These are phyloP conservation scores for Palloptera scutellata DNA, from an alignment of 2,888 invertebrate species.

Conservation along the genomic window DNA sequence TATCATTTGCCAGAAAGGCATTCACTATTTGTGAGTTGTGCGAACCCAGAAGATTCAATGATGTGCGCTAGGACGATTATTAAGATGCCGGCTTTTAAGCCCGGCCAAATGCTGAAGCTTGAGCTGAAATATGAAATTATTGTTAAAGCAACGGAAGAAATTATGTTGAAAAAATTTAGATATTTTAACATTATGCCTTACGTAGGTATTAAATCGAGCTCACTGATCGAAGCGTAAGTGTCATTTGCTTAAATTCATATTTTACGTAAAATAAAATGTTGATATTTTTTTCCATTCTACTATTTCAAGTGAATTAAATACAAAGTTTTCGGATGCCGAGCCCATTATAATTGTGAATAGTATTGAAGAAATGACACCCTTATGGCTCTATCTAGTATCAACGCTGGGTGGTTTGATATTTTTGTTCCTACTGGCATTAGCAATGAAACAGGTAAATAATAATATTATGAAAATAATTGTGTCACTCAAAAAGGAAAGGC, in stretches of 20 bases:
- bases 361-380: conserved; percentile 40
- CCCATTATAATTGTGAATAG: conserved; percentile 12
- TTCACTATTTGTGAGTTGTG: not conserved
- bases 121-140: conserved; percentile 10
- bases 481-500: too few relatives aligned
- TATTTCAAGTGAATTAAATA: too few relatives aligned
- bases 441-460: conserved; percentile 43
- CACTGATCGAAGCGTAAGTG: not conserved
- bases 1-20: conserved; percentile 5
- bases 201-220: conserved; percentile 1
- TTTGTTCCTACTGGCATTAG: conserved; percentile 47
- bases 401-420: conserved; percentile 54
- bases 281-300: not conserved
- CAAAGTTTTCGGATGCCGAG: too few relatives aligned
- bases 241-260: too few relatives aligned
- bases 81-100: not conserved
- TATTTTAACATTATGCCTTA: conserved; percentile 14
- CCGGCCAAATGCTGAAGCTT: conserved; percentile 10
- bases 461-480: too few relatives aligned
- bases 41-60: not conserved
- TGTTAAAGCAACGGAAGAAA: not conserved
- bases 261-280: not conserved
- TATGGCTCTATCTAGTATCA: conserved; percentile 60
- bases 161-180: not conserved
- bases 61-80: conserved; percentile 13